These are phyloP conservation scores for Drosophila setifemur DNA, from an alignment of 1,140 invertebrate species.

Conservation along the genomic window DNA sequence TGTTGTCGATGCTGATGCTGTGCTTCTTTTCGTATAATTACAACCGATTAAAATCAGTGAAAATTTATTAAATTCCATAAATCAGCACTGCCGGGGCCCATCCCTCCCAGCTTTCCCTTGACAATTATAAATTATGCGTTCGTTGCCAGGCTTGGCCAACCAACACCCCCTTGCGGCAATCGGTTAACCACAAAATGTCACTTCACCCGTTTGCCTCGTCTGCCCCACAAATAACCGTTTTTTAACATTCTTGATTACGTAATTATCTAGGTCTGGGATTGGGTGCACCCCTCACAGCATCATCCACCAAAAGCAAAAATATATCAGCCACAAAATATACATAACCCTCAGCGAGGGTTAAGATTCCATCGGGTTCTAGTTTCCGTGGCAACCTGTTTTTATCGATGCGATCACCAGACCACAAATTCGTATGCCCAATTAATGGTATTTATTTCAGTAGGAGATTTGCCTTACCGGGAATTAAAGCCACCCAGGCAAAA, in stretches of 20 bases:
- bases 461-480: too few species aligned
- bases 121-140: constrained; percentile 79
- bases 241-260: constrained; percentile 38
- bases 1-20: background rate
- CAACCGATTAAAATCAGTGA: constrained; percentile 77
- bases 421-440: constrained; percentile 62
- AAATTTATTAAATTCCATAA: constrained; percentile 81
- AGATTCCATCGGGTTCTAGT: constrained; percentile 3
- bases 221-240: constrained; percentile 21
- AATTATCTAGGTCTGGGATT: constrained; percentile 22
- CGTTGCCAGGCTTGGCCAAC: constrained; percentile 38
- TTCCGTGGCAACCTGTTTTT: constrained; percentile 49
- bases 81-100: constrained; percentile 41
- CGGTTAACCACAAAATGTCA: constrained; percentile 73
- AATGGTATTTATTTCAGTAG: constrained; percentile 21
- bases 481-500: too few species aligned
- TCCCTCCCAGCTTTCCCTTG: constrained; percentile 44
- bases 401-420: constrained; percentile 18
- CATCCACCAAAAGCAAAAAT: constrained; percentile 17
- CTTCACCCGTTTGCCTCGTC: constrained; percentile 23
- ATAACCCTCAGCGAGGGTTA: constrained; percentile 2
- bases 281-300: constrained; percentile 7
- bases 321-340: too few species aligned
- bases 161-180: constrained; percentile 30
- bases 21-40: constrained; percentile 53